Evolutionary conservation across 2,797 vertebrate species (phyloP), one percentile per base, ranked within the genome.

Genomic region (Myotis planiceps): DNA sequence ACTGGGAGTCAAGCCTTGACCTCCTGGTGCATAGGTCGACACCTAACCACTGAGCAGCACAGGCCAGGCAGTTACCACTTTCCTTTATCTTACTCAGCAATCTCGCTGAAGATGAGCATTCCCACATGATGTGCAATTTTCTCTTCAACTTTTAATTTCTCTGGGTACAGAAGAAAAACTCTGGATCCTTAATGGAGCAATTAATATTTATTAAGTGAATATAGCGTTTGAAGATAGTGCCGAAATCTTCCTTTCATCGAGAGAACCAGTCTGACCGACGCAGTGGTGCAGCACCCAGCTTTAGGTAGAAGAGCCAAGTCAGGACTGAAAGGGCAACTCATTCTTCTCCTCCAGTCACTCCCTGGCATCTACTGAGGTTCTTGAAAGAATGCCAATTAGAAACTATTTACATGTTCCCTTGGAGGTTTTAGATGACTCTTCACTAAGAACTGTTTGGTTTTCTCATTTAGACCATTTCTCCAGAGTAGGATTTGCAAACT

Each of bases 171-270:
- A 90, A 97, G 80, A 92, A 92, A 92, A 95, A 55, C 55, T 91
- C 49, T 76, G 76, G 79, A 71, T n/a, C 10, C 71, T 96, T 97
- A 95, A 97, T 82, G 94, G 93, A 96, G 76, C 90, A 95, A 95
- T 97, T 96, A 96, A 83, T 97, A 90, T 89, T 96, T 95, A 93
- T 95, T 96, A 94, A 89, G 83, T 96, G 79, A 95, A 81, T 65
- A 51, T 3, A 82, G 79, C 92, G 75, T 80, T 95, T 66, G 79
- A 92, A 39, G 60, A 87, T 39, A 39, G n/a, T 66, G 82, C 96
- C 90, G 85, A 89, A 86, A 78, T 90, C 92, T 82, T 83, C 78
- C 78, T 96, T 97, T 95, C 45, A 95, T 90, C 97, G 65, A 78
- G 47, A 94, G 68, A 92, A 76, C 49, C 68, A 92, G 69, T 55